These are phyloP conservation scores for Chloroceryle inda DNA, from an alignment of 2,797 vertebrate species.

Conservation along the genomic window DNA sequence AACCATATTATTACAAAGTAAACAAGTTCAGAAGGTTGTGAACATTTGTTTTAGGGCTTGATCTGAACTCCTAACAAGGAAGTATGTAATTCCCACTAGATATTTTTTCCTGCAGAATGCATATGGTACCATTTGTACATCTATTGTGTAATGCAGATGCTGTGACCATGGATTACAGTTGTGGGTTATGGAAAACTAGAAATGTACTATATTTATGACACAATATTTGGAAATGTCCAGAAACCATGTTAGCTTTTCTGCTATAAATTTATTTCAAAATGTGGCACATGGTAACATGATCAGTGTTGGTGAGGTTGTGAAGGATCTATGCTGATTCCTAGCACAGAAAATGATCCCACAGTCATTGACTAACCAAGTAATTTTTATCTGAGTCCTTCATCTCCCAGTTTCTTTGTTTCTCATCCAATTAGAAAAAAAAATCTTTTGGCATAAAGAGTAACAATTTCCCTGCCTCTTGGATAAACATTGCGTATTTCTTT, in stretches of 20 bases:
- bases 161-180: neutral
- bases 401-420: neutral
- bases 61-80: slow-evolving; percentile 44
- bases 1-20: neutral
- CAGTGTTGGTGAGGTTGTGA: neutral
- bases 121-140: neutral
- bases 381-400: neutral
- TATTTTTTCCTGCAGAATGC: neutral
- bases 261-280: neutral
- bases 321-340: neutral
- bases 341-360: neutral
- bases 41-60: slow-evolving; percentile 9
- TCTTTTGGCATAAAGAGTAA: neutral
- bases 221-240: neutral
- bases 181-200: neutral
- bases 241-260: neutral
- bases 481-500: neutral
- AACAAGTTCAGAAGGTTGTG: slow-evolving; percentile 1
- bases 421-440: neutral
- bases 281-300: neutral
- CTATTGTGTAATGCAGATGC: neutral
- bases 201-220: neutral
- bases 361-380: neutral
- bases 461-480: neutral
- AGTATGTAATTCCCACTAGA: neutral